Evolutionary conservation across 2,797 vertebrate genomes (phyloP), one percentile per base, ranked within the genome.

Genomic region (Eulemur albifrons): DNA sequence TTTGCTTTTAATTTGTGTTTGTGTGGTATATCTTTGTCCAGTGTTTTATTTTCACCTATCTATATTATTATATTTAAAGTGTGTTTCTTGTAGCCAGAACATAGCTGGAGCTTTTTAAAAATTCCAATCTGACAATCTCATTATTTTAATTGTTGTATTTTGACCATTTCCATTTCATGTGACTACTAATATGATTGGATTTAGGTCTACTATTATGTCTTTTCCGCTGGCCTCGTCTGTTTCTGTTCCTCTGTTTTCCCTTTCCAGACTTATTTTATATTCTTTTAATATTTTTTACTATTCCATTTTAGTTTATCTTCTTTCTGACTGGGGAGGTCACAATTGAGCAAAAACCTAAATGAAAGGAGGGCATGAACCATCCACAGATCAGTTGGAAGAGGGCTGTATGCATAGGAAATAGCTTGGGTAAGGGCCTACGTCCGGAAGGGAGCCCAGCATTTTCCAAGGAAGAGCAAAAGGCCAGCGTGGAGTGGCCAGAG

Each of bases 21-120:
- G 57, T 45, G 48, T 48, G n/a, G 38, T 38, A 32, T 43, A 25
- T 80, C 48, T 76, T 75, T 32, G n/a, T 20, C 61, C 5, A 95
- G 48, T 0, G 11, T 83, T 94, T 87, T 69, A 38, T 30, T 59
- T 50, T 91, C 69, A 85, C 9, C 7, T 57, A 14, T 35, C 27
- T 65, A 50, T 70, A 72, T 72, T 45, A 86, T 40, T 96, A 48
- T 65, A 91, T 25, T n/a, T 81, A 92, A 94, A 92, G 7, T 72
- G 21, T 90, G 18, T 73, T 94, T 93, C 63, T 38, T 82, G 1
- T 52, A 67, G 61, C 12, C 63, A 95, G 30, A 96, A 93, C 65
- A 80, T 30, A 81, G n/a, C 50, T 77, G 59, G 54, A 4, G 17
- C 30, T 85, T 52, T 92, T 54, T 12, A 38, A 75, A 90, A 82